Evolutionary conservation across 2,888 invertebrate species (phyloP), one percentile per base, ranked within the genome.

Genomic region (Synanthedon myopaeformis): DNA sequence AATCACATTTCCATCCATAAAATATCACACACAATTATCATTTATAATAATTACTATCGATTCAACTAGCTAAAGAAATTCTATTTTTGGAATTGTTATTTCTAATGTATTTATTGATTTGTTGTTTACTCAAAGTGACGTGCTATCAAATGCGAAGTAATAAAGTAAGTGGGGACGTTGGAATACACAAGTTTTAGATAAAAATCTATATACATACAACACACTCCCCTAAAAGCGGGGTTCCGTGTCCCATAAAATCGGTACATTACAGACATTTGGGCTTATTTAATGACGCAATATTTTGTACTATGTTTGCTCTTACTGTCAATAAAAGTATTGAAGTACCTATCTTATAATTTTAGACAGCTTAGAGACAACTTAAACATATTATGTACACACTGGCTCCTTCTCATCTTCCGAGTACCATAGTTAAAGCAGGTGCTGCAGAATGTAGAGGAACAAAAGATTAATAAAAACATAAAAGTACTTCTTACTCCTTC

Each of bases 251-350:
- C 66, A 68, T 74, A 71, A 75, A 72, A 69, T 64, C 60, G 58
- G 23, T 53, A 60, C 66, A 64, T 70, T 65, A 65, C 63, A 58
- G 61, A 61, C 66, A 63, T 61, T 66, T 59, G 58, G 61, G 60
- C 58, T 59, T 70, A 55, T 61, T 74, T 72, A 71, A 76, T 70
- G 68, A 65, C 65, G 63, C 65, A 64, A 72, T 70, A 72, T 71
- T 71, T 72, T 70, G 67, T 68, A 68, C 65, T 66, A 69, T 70
- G 66, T 69, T 72, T 67, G 56, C 57, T 57, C 58, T 35, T 64
- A 67, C 60, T 63, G 62, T 63, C 64, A 64, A 70, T 67, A 69
- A 69, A 68, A 60, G 60, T 65, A 70, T 70, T 66, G 69, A 69
- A 62, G 63, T 59, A 56, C 63, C 63, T 63, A 56, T 63, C 63